Percentiles rank a stretch among this genome's conserved stretches.
Conservation (phyloP, 1,140 invertebrate species). For the Dolichoris vasculosae region DNA sequence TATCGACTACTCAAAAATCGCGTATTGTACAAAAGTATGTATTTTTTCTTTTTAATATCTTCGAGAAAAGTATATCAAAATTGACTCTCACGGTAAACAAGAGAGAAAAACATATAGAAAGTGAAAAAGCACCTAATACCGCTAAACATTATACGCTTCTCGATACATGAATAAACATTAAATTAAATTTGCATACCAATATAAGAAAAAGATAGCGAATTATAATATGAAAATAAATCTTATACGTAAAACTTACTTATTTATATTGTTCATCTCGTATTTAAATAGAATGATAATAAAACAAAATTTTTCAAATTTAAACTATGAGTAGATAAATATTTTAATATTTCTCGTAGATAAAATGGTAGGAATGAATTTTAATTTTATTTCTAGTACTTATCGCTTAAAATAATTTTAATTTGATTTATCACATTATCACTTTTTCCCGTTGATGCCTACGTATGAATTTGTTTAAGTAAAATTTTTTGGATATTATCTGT, state of each 20-base stretch:
- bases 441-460: too few species aligned
- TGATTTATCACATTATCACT: too few species aligned
- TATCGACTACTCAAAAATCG: constrained; percentile 42
- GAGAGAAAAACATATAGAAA: constrained; percentile 11
- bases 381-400: too few species aligned
- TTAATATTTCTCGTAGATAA: not conserved
- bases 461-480: too few species aligned
- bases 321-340: not conserved
- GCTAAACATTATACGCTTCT: not conserved
- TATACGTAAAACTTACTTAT: not conserved
- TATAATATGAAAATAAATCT: not conserved
- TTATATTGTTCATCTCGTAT: not conserved
- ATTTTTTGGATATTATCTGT: too few species aligned
- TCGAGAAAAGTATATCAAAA: constrained; percentile 25
- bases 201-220: not conserved
- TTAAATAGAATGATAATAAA: not conserved
- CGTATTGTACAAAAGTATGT: constrained; percentile 42
- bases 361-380: too few species aligned
- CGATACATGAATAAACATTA: not conserved
- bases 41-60: not conserved
- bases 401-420: too few species aligned
- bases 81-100: not conserved
- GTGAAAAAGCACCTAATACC: not conserved
- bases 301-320: not conserved
- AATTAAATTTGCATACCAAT: constrained; percentile 4